Evolutionary conservation across 2,797 vertebrate genomes (phyloP).

Genomic region (Darevskia nairensis): DNA sequence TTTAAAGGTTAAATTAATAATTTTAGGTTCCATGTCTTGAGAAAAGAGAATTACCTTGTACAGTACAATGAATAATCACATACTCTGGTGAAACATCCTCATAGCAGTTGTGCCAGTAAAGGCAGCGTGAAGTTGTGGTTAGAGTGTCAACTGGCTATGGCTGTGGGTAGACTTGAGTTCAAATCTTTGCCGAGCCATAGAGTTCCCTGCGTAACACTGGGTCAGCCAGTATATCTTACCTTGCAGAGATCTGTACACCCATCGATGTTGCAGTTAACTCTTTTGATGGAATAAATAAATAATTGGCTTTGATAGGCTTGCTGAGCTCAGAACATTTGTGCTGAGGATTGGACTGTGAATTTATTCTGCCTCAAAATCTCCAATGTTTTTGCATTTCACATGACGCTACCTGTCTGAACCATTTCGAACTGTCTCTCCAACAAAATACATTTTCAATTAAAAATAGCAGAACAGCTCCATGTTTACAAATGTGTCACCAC

Average conservation of each 20-base stretch:
- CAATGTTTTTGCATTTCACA: neutral
- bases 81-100: neutral
- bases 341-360: neutral
- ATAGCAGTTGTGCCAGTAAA: neutral
- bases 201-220: neutral
- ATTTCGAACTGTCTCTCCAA: constrained; percentile 1
- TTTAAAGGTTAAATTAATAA: neutral
- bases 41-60: neutral
- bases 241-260: too few species aligned
- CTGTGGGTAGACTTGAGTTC: neutral
- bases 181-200: neutral
- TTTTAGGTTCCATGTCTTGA: neutral
- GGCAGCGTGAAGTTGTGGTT: neutral
- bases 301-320: neutral
- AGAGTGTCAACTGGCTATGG: too few species aligned
- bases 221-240: neutral
- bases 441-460: constrained; percentile 22
- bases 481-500: neutral
- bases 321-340: neutral
- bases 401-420: constrained; percentile 1
- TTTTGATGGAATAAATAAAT: neutral
- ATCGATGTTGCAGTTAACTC: neutral
- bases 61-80: neutral
- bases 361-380: neutral
- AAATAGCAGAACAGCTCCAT: neutral